These are phyloP conservation scores for Rhynchonycteris naso DNA, from an alignment of 2,797 vertebrate genomes.

Conservation along the genomic window DNA sequence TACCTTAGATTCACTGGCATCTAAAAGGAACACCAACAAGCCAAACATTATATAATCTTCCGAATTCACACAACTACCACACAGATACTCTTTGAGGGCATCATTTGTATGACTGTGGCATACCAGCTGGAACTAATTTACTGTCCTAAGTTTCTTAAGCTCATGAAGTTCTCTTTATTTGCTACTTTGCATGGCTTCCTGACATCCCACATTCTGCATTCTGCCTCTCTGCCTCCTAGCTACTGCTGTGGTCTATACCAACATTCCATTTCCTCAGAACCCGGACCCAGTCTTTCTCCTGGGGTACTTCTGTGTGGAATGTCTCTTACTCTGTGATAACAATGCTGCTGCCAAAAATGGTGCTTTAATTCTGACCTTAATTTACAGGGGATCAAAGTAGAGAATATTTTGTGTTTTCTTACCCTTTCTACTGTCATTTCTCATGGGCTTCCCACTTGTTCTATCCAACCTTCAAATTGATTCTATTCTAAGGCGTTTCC, in stretches of 20 bases:
- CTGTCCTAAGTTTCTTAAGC: background rate
- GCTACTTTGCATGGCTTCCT: background rate
- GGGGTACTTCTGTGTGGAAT: background rate
- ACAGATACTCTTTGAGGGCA: background rate
- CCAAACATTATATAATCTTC: background rate
- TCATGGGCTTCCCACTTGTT: background rate
- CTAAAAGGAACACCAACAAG: background rate
- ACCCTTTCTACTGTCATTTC: background rate
- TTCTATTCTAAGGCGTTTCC: background rate
- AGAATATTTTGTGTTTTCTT: conserved; percentile 34
- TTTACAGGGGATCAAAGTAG: background rate
- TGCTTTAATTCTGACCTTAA: conserved; percentile 21
- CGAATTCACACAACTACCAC: background rate
- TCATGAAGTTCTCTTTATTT: background rate
- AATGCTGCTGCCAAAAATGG: background rate
- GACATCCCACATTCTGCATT: background rate
- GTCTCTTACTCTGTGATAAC: background rate
- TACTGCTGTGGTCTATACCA: background rate
- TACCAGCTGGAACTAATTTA: background rate
- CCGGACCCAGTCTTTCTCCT: background rate
- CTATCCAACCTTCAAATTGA: background rate
- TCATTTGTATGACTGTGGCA: background rate
- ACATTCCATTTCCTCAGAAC: background rate
- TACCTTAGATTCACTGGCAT: background rate
- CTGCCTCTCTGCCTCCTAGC: background rate